Evolutionary conservation across 2,113 vertebrate species (phyloP), one percentile per base, ranked within the genome.

Genomic region (Smithornis capensis): DNA sequence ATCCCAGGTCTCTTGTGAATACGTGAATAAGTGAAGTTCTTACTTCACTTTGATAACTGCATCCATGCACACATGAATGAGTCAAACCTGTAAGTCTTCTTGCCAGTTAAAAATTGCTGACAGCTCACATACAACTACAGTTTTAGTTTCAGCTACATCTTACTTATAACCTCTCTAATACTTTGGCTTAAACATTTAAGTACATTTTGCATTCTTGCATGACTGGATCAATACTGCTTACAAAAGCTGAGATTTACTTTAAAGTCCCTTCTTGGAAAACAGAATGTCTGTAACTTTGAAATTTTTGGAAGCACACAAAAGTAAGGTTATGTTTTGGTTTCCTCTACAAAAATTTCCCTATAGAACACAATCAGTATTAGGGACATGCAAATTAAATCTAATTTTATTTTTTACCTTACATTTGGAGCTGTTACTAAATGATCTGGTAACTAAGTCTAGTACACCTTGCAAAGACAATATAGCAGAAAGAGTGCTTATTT

Each of bases 401-500:
- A 68, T 59, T 77, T 95, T 73, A 49, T 9, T 37, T 77, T 63
- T 89, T 62, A 62, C 63, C 44, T 52, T 86, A 67, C 23, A 89
- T 67, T 63, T 68, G 24, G 31, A 75, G 40, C 47, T 94, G 37
- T 71, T 23, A 87, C 49, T 31, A 97, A 91, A 79, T 56, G 33
- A 85, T 77, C 90, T 86, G 40, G 80, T 87, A 87, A 94, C 21
- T 90, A 93, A 95, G 84, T 56, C 83, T 53, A 56, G 64, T 59
- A 64, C 24, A 91, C 70, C 68, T 89, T 90, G 47, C 83, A 97
- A 96, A 91, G 38, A 75, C 47, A 79, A 86, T n/a, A 82, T 73
- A 88, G 75, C 65, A 95, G 71, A 92, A 79, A 55, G 57, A 92
- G 33, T 47, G 49, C 92, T 93, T 94, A 57, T 79, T 87, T 92